Evolutionary conservation across 2,797 vertebrate species (phyloP).

Genomic region (Galago senegalensis): DNA sequence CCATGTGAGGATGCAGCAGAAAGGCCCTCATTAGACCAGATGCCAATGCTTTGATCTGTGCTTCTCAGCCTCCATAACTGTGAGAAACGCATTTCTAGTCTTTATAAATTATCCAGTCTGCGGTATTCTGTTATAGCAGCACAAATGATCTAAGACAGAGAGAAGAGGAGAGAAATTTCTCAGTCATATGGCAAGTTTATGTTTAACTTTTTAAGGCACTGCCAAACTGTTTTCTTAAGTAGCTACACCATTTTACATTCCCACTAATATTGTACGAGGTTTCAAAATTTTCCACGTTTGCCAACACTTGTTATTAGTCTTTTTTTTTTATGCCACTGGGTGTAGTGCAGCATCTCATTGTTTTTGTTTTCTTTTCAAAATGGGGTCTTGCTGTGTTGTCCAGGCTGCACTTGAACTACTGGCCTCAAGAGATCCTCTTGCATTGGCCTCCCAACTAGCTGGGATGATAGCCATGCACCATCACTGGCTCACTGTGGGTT

Average conservation of each 20-base stretch:
- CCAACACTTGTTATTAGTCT: background rate
- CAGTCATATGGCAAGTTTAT: background rate
- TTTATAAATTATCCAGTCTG: background rate
- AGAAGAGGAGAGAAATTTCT: background rate
- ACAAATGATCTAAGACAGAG: background rate
- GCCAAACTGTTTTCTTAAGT: background rate
- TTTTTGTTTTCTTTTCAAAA: background rate
- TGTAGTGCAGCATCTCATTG: background rate
- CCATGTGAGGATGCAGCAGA: background rate
- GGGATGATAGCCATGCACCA: no score
- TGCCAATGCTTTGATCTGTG: background rate
- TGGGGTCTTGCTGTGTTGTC: background rate
- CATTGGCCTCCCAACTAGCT: background rate
- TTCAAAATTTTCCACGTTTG: constrained; percentile 9
- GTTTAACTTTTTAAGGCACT: constrained; percentile 41
- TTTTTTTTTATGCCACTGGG: background rate
- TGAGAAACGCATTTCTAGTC: background rate
- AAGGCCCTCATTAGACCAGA: background rate
- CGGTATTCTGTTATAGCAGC: background rate
- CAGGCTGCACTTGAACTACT: background rate
- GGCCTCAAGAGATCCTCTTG: no score
- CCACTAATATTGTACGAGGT: background rate
- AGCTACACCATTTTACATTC: constrained; percentile 21
- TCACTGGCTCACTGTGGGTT: background rate
- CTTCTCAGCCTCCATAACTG: background rate